Evolutionary conservation across 2,888 invertebrate species (phyloP).

Genomic region (Nomada ruficornis): DNA sequence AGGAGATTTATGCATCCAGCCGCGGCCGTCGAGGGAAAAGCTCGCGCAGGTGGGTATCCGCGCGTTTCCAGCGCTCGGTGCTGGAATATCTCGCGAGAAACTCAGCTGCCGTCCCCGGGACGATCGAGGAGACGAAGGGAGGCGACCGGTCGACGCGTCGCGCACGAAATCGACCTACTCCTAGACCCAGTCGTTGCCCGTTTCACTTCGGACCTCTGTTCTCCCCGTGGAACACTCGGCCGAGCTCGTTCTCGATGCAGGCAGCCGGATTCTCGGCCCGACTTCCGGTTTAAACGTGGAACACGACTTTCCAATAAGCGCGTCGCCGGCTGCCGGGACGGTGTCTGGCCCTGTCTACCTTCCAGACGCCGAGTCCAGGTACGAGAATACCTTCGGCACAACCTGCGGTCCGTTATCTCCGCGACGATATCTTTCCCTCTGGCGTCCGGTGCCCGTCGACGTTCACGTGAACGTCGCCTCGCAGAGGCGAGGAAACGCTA

Average conservation of each 20-base stretch:
- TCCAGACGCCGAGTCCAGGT: constrained; percentile 64
- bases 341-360: constrained; percentile 38
- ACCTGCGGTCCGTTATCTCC: constrained; percentile 25
- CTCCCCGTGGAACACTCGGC: constrained; percentile 23
- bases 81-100: neutral
- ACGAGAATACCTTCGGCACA: constrained; percentile 55
- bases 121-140: too few relatives aligned
- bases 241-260: neutral
- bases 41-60: constrained; percentile 24
- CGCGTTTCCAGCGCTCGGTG: constrained; percentile 8
- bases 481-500: neutral
- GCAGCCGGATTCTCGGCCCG: constrained; percentile 18
- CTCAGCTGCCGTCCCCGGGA: neutral
- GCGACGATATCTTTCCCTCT: constrained; percentile 9
- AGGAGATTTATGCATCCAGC: constrained; percentile 70
- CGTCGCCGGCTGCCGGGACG: constrained; percentile 54
- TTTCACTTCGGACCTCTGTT: constrained; percentile 1
- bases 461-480: neutral
- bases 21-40: constrained; percentile 49
- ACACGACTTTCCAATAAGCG: constrained; percentile 83
- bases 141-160: too few relatives aligned
- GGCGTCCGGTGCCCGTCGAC: neutral
- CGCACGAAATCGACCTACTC: too few relatives aligned
- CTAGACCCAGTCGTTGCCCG: neutral
- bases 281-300: constrained; percentile 80